Evolutionary conservation across 2,113 vertebrate genomes (phyloP), one percentile per base, ranked within the genome.

Genomic region (Heloderma charlesbogerti): DNA sequence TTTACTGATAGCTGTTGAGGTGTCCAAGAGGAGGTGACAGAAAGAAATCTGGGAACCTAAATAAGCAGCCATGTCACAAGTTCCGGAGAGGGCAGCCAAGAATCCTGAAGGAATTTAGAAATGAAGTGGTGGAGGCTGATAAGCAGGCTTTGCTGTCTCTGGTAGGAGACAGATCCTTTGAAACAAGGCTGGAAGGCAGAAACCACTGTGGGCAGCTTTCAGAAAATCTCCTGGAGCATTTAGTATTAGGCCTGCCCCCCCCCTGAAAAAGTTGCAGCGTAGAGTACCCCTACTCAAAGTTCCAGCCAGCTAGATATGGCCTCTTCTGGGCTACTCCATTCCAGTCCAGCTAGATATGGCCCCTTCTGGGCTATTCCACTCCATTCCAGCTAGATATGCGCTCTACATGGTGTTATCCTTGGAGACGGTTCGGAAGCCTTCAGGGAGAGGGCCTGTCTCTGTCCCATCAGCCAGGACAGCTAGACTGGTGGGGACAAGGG

Each of bases 31-130:
- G 37, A 82, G 92, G 77, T 91, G 91, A 40, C 40, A 86, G 88
- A 92, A 94, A 72, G 74, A 93, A 96, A 79, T 86, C 78, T 90
- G 94, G 95, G 96, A 96, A 96, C 93, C 57, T 45, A 83, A 94
- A 86, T 22, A 90, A 94, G 78, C 74, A 94, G 66, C 57, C 27
- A 25, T 92, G 87, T 96, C 87, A 94, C 63, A 92, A 92, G 85
- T 48, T 40, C 87, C 63, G 89, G 57, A 0, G 80, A 37, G 71
- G 72, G 79, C 22, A 86, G 81, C 45, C 57, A 87, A 88, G 78
- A 74, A 18, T 94, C 92, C 95, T 82, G 87, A 92, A 96, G 84
- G 93, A 86, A 92, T 92, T 90, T 92, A 77, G 69, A 93, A 94
- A 92, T 91, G 63, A 95, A 96, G 92, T 94, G 93, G 43, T 66